phyloP scores from a whole-genome alignment of 2,113 vertebrate genomes.

The Cheirogaleus medius region DNA sequence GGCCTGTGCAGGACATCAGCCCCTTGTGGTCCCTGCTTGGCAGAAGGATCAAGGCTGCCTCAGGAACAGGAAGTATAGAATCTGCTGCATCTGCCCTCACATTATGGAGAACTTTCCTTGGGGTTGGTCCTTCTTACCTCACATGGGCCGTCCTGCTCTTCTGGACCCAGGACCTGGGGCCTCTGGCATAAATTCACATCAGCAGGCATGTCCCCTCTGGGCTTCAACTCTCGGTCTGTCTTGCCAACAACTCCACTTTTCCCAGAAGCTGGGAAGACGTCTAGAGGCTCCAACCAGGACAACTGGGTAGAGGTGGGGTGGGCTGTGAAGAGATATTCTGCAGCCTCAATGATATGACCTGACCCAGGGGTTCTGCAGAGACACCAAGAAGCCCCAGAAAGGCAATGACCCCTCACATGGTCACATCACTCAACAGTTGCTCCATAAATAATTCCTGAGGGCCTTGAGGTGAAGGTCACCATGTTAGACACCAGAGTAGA shows the following conservation, averaged over 20 bases:
- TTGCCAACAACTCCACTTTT: neutral
- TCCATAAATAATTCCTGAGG: neutral
- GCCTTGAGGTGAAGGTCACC: neutral
- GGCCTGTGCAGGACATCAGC: neutral
- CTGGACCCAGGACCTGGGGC: neutral
- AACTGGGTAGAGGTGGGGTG: neutral
- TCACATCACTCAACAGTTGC: neutral
- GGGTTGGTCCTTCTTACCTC: slow-evolving; percentile 28
- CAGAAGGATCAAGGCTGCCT: neutral
- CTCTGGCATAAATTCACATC: neutral
- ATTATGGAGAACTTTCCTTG: neutral
- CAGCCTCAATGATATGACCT: neutral
- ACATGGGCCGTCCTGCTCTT: neutral
- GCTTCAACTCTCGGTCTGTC: neutral
- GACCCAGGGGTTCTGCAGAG: neutral
- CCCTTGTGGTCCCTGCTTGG: neutral
- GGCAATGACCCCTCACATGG: neutral
- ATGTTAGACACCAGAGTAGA: neutral
- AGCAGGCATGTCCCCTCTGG: neutral
- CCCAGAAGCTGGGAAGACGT: neutral
- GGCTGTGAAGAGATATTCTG: neutral
- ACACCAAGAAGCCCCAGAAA: neutral
- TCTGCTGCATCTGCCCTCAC: neutral
- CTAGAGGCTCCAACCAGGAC: neutral
- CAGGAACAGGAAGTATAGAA: neutral